Evolutionary conservation across 2,797 vertebrate species (phyloP), one percentile per base, ranked within the genome.

Genomic region (Scyliorhinus canicula): DNA sequence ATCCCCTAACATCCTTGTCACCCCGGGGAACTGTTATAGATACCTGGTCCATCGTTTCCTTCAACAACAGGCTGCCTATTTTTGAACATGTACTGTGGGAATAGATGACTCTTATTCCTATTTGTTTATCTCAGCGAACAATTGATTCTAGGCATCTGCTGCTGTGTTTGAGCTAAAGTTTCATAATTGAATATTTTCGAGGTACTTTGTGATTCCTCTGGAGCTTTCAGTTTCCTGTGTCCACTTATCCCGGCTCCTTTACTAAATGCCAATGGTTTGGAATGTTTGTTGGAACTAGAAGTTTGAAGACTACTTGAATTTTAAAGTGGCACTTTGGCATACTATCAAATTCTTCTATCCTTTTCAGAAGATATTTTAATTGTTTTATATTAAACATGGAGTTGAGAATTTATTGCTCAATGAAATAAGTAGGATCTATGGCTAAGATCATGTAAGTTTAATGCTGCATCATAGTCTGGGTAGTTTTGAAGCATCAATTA

Each of bases 321-420:
- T 47, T 47, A 14, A 52, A 24, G 85, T 12, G 35, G 35, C 55
- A 90, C 35, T 60, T 24, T 63, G 24, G 35, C 55, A 40, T n/a
- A 65, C 60, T 65, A 8, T 21, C 40, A 44, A 91, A 65, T 91
- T 91, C 57, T 91, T 2, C 88, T 0, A 9, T 44, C 40, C 19
- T 60, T 90, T 90, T 57, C 1, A n/a, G 35, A 85, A 85, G 60
- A 93, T n/a, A n/a, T 94, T 93, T 93, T 26, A 47, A n/a, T 69
- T 35, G 40, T 40, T 91, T 24, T 91, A 35, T 65, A 47, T 74
- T 52, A 47, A 52, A 24, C 12, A 50, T n/a, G 9, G 24, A 93
- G 14, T 44, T 74, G 28, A 52, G 47, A 12, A 60, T 8, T 65
- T 93, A n/a, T 26, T 67, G 67, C 31, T 71, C 31, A 74, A 14